phyloP scores from a whole-genome alignment of 2,888 invertebrate species.

The Meteorus cinctellus region DNA sequence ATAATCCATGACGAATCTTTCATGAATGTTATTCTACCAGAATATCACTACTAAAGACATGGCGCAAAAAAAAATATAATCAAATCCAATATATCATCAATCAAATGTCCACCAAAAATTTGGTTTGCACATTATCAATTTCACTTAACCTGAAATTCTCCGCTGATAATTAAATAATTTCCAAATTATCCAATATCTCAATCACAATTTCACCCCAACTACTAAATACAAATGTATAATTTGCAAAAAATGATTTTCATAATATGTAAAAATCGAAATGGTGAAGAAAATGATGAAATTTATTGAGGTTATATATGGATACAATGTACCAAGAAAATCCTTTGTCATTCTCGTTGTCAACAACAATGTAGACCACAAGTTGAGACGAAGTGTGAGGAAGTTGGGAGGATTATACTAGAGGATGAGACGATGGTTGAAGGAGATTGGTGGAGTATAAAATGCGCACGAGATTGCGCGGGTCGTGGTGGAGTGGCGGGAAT shows the following conservation, averaged over 20 bases:
- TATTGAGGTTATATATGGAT: neutral
- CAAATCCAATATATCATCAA: no score
- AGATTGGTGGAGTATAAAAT: slow-evolving; percentile 41
- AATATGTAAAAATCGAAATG: neutral
- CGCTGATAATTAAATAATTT: no score
- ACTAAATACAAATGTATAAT: neutral
- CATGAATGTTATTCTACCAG: no score
- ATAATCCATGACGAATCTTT: neutral
- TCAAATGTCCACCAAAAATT: no score
- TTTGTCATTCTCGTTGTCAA: neutral
- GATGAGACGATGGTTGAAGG: slow-evolving; percentile 16
- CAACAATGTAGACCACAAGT: slow-evolving; percentile 35
- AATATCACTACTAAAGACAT: no score
- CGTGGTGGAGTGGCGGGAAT: slow-evolving; percentile 47
- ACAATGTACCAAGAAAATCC: slow-evolving; percentile 4
- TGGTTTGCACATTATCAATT: no score
- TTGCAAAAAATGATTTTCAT: no score
- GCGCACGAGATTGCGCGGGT: slow-evolving; percentile 55
- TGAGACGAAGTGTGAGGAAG: neutral
- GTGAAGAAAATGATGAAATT: neutral
- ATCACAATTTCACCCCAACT: no score
- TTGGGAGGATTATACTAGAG: neutral
- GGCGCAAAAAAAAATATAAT: no score
- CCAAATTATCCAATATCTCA: no score
- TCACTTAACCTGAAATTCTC: no score